These are phyloP conservation scores for Dunckerocampus dactyliophorus DNA, from an alignment of 2,113 vertebrate genomes.

Conservation along the genomic window DNA sequence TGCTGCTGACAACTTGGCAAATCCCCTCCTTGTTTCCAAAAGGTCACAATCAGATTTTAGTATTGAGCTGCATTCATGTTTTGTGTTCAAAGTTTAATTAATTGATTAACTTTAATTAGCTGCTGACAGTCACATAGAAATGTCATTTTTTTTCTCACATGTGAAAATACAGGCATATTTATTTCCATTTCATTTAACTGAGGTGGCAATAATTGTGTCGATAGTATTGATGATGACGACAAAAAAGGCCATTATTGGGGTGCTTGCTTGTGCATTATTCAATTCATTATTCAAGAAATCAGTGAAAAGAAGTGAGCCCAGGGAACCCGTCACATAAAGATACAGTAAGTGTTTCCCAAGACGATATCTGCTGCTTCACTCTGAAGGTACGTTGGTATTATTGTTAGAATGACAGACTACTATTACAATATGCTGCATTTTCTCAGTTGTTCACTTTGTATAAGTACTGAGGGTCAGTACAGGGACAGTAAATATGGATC, in stretches of 20 bases:
- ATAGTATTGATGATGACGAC: conserved; percentile 33
- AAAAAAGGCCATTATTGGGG: conserved; percentile 40
- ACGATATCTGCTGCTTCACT: too few relatives aligned
- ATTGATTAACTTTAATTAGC: neutral
- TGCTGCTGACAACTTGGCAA: neutral
- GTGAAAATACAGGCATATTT: too few relatives aligned
- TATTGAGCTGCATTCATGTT: neutral
- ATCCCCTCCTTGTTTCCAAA: neutral
- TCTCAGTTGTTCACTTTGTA: too few relatives aligned
- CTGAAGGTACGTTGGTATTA: too few relatives aligned
- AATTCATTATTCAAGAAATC: conserved; percentile 66
- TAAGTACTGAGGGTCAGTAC: too few relatives aligned
- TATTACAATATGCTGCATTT: too few relatives aligned
- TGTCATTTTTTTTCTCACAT: neutral
- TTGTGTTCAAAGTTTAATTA: too few relatives aligned
- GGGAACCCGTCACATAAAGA: too few relatives aligned
- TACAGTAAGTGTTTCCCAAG: too few relatives aligned
- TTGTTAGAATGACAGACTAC: too few relatives aligned
- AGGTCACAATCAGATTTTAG: neutral
- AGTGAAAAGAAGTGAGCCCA: too few relatives aligned
- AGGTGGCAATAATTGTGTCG: conserved; percentile 34
- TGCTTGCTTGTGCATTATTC: conserved; percentile 32
- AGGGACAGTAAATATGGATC: too few relatives aligned
- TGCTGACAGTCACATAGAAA: neutral
- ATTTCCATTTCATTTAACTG: neutral